These are phyloP conservation scores for Morone chrysops DNA, from an alignment of 2,113 vertebrate genomes.

Conservation along the genomic window DNA sequence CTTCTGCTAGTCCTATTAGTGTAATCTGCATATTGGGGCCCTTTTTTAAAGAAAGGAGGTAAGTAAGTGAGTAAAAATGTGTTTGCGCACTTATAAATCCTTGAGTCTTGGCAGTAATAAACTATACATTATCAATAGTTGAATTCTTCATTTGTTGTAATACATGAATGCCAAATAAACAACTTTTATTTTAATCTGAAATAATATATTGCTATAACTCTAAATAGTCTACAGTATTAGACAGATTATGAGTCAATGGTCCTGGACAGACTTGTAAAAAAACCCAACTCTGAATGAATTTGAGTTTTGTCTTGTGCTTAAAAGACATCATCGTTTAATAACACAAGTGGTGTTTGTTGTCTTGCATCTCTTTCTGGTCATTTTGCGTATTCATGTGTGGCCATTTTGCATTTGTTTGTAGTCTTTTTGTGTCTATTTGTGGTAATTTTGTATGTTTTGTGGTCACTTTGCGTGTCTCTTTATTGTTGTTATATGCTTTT, in stretches of 20 bases:
- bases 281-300: too few species aligned
- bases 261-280: not conserved
- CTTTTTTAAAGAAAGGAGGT: not conserved
- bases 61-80: not conserved
- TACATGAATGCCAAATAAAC: not conserved
- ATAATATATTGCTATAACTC: not conserved
- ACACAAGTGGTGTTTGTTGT: too few species aligned
- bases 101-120: not conserved
- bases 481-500: not conserved
- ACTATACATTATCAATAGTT: not conserved
- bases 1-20: slow-evolving; percentile 9
- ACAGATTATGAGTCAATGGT: not conserved
- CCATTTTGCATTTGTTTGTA: too few species aligned
- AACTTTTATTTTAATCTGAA: not conserved
- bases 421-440: not conserved
- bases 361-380: not conserved
- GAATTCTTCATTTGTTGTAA: not conserved
- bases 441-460: not conserved
- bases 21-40: slow-evolving; percentile 1
- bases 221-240: not conserved
- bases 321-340: too few species aligned
- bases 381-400: not conserved
- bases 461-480: not conserved
- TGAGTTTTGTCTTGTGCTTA: too few species aligned
- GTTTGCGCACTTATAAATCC: not conserved